Base-by-base conservation (phyloP, 2,888 invertebrate species). In the Xanthia togata region DNA sequence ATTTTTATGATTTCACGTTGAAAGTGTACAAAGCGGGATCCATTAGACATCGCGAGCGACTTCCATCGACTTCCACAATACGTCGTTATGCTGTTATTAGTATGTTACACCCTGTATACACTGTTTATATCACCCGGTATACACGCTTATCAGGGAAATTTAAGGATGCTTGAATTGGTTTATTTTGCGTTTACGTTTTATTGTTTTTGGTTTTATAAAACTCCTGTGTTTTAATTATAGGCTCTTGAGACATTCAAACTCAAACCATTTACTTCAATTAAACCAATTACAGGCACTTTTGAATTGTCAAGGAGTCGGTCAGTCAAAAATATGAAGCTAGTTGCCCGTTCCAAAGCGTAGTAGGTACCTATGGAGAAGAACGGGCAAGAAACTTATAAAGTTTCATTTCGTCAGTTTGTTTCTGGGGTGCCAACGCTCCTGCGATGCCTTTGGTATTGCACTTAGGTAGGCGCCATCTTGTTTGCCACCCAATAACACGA, bases 1-100 rank as follows among this genome's bases (percentile, higher is more conserved):
- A 78, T 81, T 85, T 84, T 85, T 89, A 89, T 89, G 84, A 87
- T 85, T 87, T 84, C 79, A 80, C 85, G 81, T 87, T 86, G 83
- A 84, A 87, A 87, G 88, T 86, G 85, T 84, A 89, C 89, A 90
- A 89, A 89, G 85, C 78, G 82, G 84, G 78, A 72, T 79, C 89
- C 85, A 88, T 90, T 89, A 89, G 85, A 82, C 75, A 81, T 71
- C 76, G 76, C 73, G 78, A 65, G 77, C 83, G 77, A 59, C 79
- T 78, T 73, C 71, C 85, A 75, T 71, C 84, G 85, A 85, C 84
- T 82, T 73, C 62, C 74, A 84, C 80, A 81, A 85, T 87, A 81
- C 80, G 70, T 85, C 82, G 88, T 83, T 84, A 84, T 82, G 60
- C 64, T 70, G 81, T 84, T 87, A 84, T 83, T 87, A 86, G 75